Percentiles rank a stretch among this genome's conserved stretches.
Conservation (phyloP, 1,140 invertebrate genomes). For the Manduca sexta region DNA sequence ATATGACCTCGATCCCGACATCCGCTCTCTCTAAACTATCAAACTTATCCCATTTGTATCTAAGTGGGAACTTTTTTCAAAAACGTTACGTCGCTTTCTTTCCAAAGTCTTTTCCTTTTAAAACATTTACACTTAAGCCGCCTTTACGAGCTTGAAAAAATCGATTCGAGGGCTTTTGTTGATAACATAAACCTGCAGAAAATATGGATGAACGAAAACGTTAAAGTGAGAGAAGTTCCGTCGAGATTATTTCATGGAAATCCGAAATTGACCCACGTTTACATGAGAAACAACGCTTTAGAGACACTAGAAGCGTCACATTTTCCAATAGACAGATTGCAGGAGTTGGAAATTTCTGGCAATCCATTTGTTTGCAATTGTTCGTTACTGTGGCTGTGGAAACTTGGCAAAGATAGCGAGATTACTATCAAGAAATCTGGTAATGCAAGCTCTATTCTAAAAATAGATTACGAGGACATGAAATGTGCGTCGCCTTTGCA, state of each 20-base stretch:
- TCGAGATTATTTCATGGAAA: constrained; percentile 83
- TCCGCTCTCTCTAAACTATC: constrained; percentile 82
- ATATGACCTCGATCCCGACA: constrained; percentile 85
- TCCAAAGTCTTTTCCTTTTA: constrained; percentile 86
- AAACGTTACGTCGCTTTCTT: constrained; percentile 81
- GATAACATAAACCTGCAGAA: constrained; percentile 88
- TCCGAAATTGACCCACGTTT: constrained; percentile 81
- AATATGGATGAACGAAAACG: constrained; percentile 85
- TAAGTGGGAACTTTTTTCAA: constrained; percentile 84
- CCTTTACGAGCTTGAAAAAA: constrained; percentile 76
- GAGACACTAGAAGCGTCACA: constrained; percentile 83
- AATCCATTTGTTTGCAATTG: constrained; percentile 92
- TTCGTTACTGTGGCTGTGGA: constrained; percentile 89
- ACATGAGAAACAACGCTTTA: constrained; percentile 81
- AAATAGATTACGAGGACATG: constrained; percentile 72
- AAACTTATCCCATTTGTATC: constrained; percentile 80
- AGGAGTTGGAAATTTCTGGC: constrained; percentile 81
- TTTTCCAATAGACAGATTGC: constrained; percentile 84
- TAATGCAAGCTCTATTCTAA: constrained; percentile 53
- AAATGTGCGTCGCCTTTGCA: constrained; percentile 73
- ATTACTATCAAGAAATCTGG: constrained; percentile 46
- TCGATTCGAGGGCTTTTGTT: constrained; percentile 84
- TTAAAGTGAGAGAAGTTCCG: constrained; percentile 79
- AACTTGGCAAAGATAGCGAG: constrained; percentile 76
- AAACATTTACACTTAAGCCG: constrained; percentile 81